Percentiles rank a stretch among this genome's conserved stretches.
These are phyloP conservation scores for Drosophila orena DNA, from an alignment of 1,140 invertebrate genomes.

Conservation along the genomic window DNA sequence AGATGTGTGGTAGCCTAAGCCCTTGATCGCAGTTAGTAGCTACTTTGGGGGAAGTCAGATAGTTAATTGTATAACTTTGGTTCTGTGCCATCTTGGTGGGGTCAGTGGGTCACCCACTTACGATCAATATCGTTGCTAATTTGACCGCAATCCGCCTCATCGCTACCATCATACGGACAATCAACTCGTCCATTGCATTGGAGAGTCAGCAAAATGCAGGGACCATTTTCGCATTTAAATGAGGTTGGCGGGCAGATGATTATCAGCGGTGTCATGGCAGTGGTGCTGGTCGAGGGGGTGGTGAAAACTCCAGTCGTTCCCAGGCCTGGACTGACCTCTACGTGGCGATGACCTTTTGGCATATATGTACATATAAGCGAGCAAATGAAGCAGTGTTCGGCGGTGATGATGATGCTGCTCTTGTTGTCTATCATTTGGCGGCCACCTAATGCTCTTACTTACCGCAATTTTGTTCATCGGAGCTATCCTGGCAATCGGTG, in stretches of 20 bases:
- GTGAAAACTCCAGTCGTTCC: conserved; percentile 1
- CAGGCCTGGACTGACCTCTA: not conserved
- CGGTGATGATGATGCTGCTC: conserved; percentile 5
- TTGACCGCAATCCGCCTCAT: conserved; percentile 88
- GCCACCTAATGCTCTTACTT: conserved; percentile 69
- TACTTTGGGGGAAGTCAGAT: not conserved
- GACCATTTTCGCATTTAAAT: conserved; percentile 89
- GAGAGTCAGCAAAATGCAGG: conserved; percentile 86
- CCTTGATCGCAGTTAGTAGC: conserved; percentile 5
- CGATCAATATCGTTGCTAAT: conserved; percentile 78
- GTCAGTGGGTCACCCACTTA: conserved; percentile 60
- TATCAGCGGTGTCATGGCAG: conserved; percentile 23
- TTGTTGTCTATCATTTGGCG: not conserved
- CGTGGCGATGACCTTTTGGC: conserved; percentile 50
- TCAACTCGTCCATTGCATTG: conserved; percentile 88
- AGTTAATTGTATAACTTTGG: not conserved
- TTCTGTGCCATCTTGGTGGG: conserved; percentile 1
- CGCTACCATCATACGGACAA: conserved; percentile 88
- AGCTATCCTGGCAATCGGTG: conserved; percentile 89
- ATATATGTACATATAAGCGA: conserved; percentile 4
- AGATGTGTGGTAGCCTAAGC: conserved; percentile 19
- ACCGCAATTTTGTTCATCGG: conserved; percentile 90
- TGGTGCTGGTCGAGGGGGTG: conserved; percentile 14
- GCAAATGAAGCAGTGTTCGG: conserved; percentile 2
- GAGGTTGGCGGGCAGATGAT: conserved; percentile 78